These are phyloP conservation scores for Campoletis sonorensis DNA, from an alignment of 1,140 invertebrate species.

Conservation along the genomic window DNA sequence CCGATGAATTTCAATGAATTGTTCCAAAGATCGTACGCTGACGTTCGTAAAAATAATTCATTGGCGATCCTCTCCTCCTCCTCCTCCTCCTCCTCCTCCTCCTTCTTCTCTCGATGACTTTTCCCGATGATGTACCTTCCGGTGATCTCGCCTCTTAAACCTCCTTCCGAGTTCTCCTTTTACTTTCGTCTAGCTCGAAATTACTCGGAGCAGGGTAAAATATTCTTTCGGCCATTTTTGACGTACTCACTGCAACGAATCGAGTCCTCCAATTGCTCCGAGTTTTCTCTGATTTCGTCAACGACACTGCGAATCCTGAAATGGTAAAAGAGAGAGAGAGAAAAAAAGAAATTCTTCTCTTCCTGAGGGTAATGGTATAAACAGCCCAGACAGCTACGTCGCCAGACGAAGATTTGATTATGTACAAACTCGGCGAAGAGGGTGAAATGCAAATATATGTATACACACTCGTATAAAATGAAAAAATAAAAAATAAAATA, in stretches of 20 bases:
- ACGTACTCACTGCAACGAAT: too few relatives aligned
- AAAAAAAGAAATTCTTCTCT: neutral
- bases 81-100: too few relatives aligned
- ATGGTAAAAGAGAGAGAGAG: too few relatives aligned
- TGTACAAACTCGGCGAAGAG: conserved; percentile 25
- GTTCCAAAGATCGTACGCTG: neutral
- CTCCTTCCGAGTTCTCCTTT: too few relatives aligned
- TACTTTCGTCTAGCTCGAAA: too few relatives aligned
- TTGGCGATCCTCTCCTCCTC: neutral
- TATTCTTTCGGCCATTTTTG: too few relatives aligned
- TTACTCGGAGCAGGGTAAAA: too few relatives aligned
- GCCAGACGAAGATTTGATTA: conserved; percentile 45
- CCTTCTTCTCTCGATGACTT: too few relatives aligned
- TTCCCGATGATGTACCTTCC: neutral
- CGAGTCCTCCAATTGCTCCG: neutral
- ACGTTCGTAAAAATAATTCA: conserved; percentile 21
- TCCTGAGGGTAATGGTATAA: conserved; percentile 4
- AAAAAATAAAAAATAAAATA: too few relatives aligned
- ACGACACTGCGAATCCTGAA: neutral
- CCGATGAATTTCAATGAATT: conserved; percentile 29
- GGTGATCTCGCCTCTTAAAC: too few relatives aligned
- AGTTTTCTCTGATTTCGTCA: neutral
- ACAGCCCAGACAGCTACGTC: conserved; percentile 39
- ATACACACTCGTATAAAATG: neutral
- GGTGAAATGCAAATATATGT: neutral